Base-by-base conservation (phyloP, 2,888 invertebrate genomes). In the Aphidoletes aphidimyza region DNA sequence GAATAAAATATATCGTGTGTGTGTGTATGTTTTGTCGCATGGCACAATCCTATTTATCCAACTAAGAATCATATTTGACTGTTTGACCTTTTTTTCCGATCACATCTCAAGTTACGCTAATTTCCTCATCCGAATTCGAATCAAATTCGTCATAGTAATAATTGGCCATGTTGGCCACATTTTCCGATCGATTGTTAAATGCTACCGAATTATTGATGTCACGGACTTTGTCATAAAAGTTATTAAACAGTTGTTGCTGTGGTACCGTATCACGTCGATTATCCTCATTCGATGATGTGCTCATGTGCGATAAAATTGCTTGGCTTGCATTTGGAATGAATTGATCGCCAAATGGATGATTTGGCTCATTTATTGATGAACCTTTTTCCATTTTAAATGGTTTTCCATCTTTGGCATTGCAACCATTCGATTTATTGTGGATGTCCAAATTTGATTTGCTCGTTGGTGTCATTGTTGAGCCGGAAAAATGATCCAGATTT, bases 51-150 rank as follows among this genome's bases (percentile, higher is more conserved):
- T 11, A 17, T 47, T 54, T 22, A 54, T 54, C 9, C 54, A 1
- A n/a, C 22, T 54, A n/a, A n/a, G n/a, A 54, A 54, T 54, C 47
- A 54, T 22, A 17, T 47, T 47, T 47, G 9, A 47, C 11, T 11
- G 11, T 39, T 39, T 39, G 5, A 39, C 11, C 39, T 8, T 39
- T 39, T 8, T 47, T 17, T 2, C 22, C 45, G 30, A 8, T 6
- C 11, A 22, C 19, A 54, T 37, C 30, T 96, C 95, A 96, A 92
- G 96, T 96, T 89, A 96, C 96, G 89, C 95, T 95, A 87, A 96
- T 96, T 89, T 96, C 96, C 88, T 95, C 96, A 88, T 95, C 95
- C 87, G 92, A 93, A 81, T 92, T 92, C 37, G 90, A 90, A 85
- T 90, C 90, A 83, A 86, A 87, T 85, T 89, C 90, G 86, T 90